phyloP scores from a whole-genome alignment of 2,797 vertebrate species.

The Takifugu rubripes region DNA sequence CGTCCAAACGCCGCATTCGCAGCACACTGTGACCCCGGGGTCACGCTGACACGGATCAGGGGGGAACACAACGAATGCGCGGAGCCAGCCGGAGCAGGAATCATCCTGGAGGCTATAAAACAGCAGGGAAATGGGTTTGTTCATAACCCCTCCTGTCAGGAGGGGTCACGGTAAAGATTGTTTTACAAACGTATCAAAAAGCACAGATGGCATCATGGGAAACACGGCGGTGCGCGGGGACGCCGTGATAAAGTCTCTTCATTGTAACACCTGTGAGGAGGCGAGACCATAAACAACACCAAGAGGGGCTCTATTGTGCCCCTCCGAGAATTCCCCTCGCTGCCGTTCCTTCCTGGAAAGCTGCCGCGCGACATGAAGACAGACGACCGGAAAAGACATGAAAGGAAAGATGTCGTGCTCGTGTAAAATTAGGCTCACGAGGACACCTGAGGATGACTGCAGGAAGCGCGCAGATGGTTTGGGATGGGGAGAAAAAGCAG shows the following conservation, averaged over 20 bases:
- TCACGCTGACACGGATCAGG: conserved; percentile 25
- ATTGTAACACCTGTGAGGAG: conserved; percentile 31
- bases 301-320: neutral
- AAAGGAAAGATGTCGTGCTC: conserved; percentile 3
- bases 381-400: conserved; percentile 1
- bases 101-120: conserved; percentile 41
- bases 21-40: conserved; percentile 20
- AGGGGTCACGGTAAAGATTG: conserved; percentile 29
- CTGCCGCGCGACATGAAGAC: conserved; percentile 28
- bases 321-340: conserved; percentile 17
- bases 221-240: conserved; percentile 9
- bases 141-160: conserved; percentile 30
- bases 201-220: conserved; percentile 14
- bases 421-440: conserved; percentile 23
- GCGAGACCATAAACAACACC: conserved; percentile 7
- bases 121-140: conserved; percentile 40
- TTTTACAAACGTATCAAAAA: conserved; percentile 37
- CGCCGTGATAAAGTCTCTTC: conserved; percentile 37
- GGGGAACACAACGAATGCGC: conserved; percentile 17
- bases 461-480: conserved; percentile 40
- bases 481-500: conserved; percentile 15
- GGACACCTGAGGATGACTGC: conserved; percentile 25
- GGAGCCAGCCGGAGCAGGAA: conserved; percentile 21
- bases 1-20: conserved; percentile 21
- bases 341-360: conserved; percentile 11